Evolutionary conservation across 2,113 vertebrate genomes (phyloP).

Genomic region (Zootoca vivipara): DNA sequence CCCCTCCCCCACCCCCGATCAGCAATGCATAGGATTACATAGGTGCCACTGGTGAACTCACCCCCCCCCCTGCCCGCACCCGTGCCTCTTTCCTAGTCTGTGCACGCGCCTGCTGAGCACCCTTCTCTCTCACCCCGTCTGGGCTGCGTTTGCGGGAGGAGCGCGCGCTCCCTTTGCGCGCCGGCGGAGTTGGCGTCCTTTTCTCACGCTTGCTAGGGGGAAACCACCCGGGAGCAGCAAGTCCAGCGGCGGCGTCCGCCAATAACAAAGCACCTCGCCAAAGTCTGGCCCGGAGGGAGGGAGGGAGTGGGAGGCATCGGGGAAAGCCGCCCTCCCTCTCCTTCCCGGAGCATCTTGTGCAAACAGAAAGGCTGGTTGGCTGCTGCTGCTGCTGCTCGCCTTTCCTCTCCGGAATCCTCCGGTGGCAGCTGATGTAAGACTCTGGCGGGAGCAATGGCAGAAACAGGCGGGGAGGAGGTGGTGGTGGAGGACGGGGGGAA

Average conservation of each 20-base stretch:
- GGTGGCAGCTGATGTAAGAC: constrained; percentile 11
- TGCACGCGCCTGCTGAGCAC: neutral
- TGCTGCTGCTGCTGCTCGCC: too few species aligned
- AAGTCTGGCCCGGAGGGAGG: neutral
- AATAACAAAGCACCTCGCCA: neutral
- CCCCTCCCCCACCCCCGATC: too few species aligned
- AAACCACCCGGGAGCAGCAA: neutral
- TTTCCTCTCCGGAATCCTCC: neutral
- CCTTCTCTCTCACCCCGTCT: neutral
- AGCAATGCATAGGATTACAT: neutral
- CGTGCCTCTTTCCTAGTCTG: too few species aligned
- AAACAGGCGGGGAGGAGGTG: neutral
- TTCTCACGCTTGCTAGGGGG: neutral
- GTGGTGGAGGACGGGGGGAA: neutral
- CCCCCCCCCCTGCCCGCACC: too few species aligned
- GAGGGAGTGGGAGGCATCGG: neutral
- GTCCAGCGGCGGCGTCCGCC: neutral
- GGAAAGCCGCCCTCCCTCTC: neutral
- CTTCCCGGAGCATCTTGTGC: neutral
- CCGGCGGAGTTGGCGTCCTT: constrained; percentile 15
- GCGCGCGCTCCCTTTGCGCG: neutral
- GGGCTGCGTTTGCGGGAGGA: neutral
- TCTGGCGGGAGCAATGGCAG: neutral
- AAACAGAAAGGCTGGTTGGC: neutral
- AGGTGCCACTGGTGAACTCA: neutral